These are phyloP conservation scores for Toxotes chatareus DNA, from an alignment of 2,113 vertebrate species.

Conservation along the genomic window DNA sequence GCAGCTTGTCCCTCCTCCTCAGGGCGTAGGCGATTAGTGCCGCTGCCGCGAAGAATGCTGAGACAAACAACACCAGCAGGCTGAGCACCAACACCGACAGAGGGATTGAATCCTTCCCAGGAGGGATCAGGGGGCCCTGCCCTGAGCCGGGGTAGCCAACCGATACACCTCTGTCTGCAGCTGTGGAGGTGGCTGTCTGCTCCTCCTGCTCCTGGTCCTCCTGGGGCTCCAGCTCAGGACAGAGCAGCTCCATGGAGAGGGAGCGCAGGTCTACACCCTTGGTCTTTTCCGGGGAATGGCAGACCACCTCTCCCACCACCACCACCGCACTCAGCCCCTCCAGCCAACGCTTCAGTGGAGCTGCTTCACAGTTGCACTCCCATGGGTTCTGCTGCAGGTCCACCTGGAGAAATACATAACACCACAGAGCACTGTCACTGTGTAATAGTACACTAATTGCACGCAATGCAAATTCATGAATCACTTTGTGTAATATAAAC, in stretches of 20 bases:
- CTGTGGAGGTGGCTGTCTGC: conserved; percentile 77
- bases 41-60: conserved; percentile 91
- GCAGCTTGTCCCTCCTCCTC: conserved; percentile 90
- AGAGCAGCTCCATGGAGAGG: conserved; percentile 89
- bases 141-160: conserved; percentile 84
- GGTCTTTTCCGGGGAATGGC: conserved; percentile 90
- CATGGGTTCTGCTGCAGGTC: conserved; percentile 98
- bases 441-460: conserved; percentile 49
- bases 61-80: conserved; percentile 90
- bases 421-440: conserved; percentile 52
- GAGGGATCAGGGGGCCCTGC: conserved; percentile 75
- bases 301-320: conserved; percentile 93
- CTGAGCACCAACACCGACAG: conserved; percentile 94
- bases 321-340: conserved; percentile 96
- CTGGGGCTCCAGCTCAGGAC: conserved; percentile 87
- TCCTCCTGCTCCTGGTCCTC: conserved; percentile 74
- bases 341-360: conserved; percentile 97
- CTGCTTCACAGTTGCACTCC: conserved; percentile 95
- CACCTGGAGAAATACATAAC: conserved; percentile 86
- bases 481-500: conserved; percentile 46
- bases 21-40: conserved; percentile 93
- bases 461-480: conserved; percentile 44
- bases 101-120: conserved; percentile 88
- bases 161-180: conserved; percentile 74
- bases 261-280: conserved; percentile 90